These are phyloP conservation scores for Mastomys coucha DNA, from an alignment of 2,113 vertebrate genomes.

Conservation along the genomic window DNA sequence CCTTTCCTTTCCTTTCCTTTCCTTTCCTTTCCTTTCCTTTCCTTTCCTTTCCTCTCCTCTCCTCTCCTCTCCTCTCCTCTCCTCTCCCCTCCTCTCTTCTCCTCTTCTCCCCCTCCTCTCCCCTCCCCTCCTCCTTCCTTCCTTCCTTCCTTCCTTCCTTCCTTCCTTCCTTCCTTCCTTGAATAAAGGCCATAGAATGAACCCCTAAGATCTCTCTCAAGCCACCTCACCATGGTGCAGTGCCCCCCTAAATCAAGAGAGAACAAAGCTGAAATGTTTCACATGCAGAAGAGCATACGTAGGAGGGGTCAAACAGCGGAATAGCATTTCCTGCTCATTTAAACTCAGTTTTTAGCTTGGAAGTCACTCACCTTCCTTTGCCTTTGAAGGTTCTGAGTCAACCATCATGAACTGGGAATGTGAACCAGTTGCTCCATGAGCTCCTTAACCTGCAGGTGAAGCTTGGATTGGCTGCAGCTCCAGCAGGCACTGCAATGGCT, in stretches of 20 bases:
- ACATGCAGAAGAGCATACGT: accelerated
- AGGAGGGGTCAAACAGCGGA: accelerated
- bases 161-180: background rate
- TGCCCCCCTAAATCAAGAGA: background rate
- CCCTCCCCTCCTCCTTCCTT: too few species aligned
- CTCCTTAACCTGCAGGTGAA: background rate
- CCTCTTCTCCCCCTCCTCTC: background rate
- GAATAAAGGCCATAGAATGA: background rate
- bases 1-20: background rate
- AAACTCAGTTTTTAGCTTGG: background rate
- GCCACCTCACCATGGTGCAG: background rate
- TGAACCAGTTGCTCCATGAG: background rate
- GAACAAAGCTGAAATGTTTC: background rate
- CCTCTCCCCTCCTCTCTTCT: background rate
- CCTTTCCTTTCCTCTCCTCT: too few species aligned
- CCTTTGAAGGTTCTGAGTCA: background rate
- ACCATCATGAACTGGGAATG: background rate
- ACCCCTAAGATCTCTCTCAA: background rate
- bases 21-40: too few species aligned
- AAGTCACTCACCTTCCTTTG: background rate
- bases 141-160: too few species aligned
- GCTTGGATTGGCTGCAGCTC: background rate
- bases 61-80: background rate
- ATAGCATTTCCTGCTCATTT: background rate
- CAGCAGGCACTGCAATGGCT: accelerated